A percentile compares a stretch with the other conserved stretches of the same genome.
Conservation (phyloP, 2,797 vertebrate species). For the Tiaroga cobitis region DNA sequence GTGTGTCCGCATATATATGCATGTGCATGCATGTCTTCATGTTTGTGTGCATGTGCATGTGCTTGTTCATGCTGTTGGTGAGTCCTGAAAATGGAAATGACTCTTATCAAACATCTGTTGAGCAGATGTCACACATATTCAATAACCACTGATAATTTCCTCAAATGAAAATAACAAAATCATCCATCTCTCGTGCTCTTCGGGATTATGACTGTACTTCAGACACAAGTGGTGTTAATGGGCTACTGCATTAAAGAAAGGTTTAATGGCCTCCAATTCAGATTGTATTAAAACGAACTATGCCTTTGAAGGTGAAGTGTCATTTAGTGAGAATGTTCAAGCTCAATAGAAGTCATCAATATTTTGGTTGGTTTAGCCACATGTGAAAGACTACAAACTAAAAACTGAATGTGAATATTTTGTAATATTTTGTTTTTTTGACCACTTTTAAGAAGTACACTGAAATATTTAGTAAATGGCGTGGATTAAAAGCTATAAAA, state of each 20-base stretch:
- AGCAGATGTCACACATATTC: background rate
- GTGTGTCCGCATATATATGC: background rate
- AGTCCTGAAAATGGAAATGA: background rate
- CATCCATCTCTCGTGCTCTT: background rate
- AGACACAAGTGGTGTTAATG: background rate
- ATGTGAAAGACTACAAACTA: background rate
- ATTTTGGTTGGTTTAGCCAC: background rate
- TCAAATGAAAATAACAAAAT: constrained; percentile 1
- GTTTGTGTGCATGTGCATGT: background rate
- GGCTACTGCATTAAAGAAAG: background rate
- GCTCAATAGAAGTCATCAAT: background rate
- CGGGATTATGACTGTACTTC: background rate
- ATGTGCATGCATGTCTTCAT: background rate
- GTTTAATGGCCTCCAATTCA: constrained; percentile 9
- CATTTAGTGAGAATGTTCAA: background rate
- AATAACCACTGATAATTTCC: background rate
- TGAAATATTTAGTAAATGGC: background rate
- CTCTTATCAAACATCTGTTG: constrained; percentile 2
- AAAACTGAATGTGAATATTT: background rate
- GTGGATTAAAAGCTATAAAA: background rate
- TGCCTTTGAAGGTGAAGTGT: background rate
- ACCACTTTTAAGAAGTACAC: background rate
- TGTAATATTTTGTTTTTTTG: too few species aligned
- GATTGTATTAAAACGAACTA: background rate
- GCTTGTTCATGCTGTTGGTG: constrained; percentile 17